Evolutionary conservation across 2,113 vertebrate species (phyloP).

Genomic region (Clarias magur): DNA sequence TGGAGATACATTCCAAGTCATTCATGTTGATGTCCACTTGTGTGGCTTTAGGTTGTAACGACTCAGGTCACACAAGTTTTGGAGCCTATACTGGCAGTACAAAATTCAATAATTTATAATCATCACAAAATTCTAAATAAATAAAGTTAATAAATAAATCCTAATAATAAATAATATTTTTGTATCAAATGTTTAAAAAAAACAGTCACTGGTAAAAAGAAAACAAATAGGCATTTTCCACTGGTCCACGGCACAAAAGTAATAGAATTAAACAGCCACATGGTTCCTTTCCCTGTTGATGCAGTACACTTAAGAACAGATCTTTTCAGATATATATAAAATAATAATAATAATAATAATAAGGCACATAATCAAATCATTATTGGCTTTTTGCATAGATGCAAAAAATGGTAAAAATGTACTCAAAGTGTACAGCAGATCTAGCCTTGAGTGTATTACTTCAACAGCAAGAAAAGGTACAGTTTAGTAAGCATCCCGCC

Average conservation of each 20-base stretch:
- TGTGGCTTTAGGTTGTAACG: conserved; percentile 24
- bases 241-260: background rate
- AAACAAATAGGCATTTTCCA: background rate
- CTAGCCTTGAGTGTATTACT: background rate
- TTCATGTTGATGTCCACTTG: conserved; percentile 36
- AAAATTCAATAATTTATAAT: background rate
- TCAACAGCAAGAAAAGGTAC: background rate
- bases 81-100: conserved; percentile 16
- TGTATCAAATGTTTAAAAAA: conserved; percentile 9
- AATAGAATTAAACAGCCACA: background rate
- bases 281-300: background rate
- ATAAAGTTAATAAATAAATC: conserved; percentile 49
- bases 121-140: conserved; percentile 29
- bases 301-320: background rate
- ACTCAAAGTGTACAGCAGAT: background rate
- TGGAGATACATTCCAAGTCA: conserved; percentile 28
- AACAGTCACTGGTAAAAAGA: background rate
- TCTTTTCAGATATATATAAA: background rate
- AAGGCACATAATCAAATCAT: background rate
- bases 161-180: conserved; percentile 46
- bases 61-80: conserved; percentile 31
- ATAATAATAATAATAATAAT: background rate
- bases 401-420: background rate
- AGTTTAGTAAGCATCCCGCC: background rate
- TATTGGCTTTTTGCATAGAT: background rate